Evolutionary conservation across 2,113 vertebrate genomes (phyloP).

Genomic region (Caranx ignobilis): DNA sequence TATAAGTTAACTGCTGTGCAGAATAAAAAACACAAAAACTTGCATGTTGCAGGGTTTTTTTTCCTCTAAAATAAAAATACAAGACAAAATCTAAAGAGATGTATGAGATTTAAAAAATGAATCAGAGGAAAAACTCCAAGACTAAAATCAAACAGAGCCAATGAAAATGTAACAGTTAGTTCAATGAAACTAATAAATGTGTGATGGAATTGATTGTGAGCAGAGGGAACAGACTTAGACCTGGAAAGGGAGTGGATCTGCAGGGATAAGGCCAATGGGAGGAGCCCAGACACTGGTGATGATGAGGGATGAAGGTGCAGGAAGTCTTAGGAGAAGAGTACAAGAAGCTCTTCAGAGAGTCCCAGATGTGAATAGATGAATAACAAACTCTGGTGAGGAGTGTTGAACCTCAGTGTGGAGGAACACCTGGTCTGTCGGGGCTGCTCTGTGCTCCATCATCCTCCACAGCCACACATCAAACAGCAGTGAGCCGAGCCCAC

Average conservation of each 20-base stretch:
- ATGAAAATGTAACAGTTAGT: too few species aligned
- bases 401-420: not conserved
- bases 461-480: conserved; percentile 56
- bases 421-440: conserved; percentile 37
- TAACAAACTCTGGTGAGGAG: not conserved
- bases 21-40: not conserved
- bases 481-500: conserved; percentile 21
- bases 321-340: not conserved
- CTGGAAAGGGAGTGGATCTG: too few species aligned
- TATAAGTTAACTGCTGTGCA: not conserved
- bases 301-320: too few species aligned
- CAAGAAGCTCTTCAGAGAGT: not conserved
- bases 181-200: too few species aligned
- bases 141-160: too few species aligned
- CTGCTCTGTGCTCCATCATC: conserved; percentile 36
- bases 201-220: too few species aligned
- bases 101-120: too few species aligned
- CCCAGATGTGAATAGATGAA: not conserved
- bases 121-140: too few species aligned
- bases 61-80: not conserved
- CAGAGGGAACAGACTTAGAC: too few species aligned
- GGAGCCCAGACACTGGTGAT: too few species aligned
- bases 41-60: not conserved
- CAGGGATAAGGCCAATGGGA: too few species aligned
- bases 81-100: too few species aligned